Evolutionary conservation across 30 jellyfish, hydroid and myxozoan species (phyloP), one percentile per base, ranked within the genome.

Genomic region (Cassiopea xamachana): DNA sequence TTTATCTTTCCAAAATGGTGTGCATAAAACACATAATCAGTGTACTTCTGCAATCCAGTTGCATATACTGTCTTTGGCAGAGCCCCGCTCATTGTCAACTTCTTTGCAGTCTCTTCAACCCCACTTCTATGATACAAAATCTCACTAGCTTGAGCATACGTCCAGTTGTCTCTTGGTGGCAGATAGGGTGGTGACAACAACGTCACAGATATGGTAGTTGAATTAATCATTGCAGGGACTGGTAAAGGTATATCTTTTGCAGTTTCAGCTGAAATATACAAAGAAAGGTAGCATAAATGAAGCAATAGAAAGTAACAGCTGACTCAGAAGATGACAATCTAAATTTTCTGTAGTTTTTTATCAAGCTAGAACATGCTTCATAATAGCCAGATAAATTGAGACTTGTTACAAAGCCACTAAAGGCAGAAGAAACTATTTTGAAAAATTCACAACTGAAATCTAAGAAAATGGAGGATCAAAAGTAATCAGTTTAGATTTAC

Each of bases 11-110:
- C 90, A 2, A 60, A 82, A 71, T 82, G 68, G 68, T 67, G 90
- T 43, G 82, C 90, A 82, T 61, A 82, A 58, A 82, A 82, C 47
- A 49, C 59, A 64, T 82, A 82, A 48, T 82, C 90, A 45, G 90
- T 82, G 39, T 82, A 82, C 70, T 82, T 82, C 73, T 70, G 45
- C 27, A 82, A 44, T 45, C 69, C 81, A 16, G 90, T 61, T 45
- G 55, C 89, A 80, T 7, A 39, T 12, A 80, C 61, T 80, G 89
- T 80, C 80, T 48, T 44, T 46, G 79, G 89, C 87, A 78, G 4
- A 67, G 80, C 51, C 10, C 80, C 89, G 14, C 46, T 80, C 3
- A 80, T 15, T 19, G 61, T 50, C 64, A 55, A 10, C 12, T 55
- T 55, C 64, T 55, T 6, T 55, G 64, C 80, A n/a, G 76, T 10